These are phyloP conservation scores for Varecia variegata DNA, from an alignment of 2,797 vertebrate species.

Conservation along the genomic window DNA sequence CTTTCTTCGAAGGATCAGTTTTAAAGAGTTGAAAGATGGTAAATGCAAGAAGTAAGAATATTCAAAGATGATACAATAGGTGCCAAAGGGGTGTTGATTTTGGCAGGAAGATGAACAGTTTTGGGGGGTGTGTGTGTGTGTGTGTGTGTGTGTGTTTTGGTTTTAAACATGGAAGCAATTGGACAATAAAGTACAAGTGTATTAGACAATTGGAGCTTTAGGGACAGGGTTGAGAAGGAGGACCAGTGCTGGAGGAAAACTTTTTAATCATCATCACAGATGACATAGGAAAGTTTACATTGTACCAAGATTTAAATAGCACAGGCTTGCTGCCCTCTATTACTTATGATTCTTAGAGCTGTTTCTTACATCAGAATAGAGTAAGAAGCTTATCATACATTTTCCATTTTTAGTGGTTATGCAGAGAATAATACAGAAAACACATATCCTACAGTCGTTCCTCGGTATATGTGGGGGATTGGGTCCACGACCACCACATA, in stretches of 20 bases:
- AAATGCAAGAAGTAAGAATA: neutral
- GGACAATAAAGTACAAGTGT: neutral
- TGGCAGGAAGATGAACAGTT: neutral
- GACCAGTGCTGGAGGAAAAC: neutral
- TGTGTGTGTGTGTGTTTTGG: neutral
- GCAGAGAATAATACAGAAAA: neutral
- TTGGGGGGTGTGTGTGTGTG: neutral
- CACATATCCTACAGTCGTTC: neutral
- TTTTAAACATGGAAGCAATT: slow-evolving; percentile 19
- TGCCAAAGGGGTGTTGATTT: neutral
- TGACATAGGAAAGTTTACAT: neutral
- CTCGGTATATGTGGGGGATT: neutral
- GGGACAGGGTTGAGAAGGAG: neutral
- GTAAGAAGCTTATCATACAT: neutral
- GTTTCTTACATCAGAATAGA: neutral
- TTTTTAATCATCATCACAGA: neutral
- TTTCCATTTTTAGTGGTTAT: slow-evolving; percentile 30
- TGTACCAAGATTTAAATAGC: slow-evolving; percentile 15
- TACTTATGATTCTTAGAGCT: neutral
- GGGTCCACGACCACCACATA: neutral
- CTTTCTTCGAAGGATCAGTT: neutral
- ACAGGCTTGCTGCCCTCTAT: neutral
- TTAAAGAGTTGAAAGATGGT: neutral
- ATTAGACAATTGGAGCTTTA: neutral
- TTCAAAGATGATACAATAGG: neutral